Evolutionary conservation across 2,113 vertebrate genomes (phyloP).

Genomic region (Atractosteus spatula): DNA sequence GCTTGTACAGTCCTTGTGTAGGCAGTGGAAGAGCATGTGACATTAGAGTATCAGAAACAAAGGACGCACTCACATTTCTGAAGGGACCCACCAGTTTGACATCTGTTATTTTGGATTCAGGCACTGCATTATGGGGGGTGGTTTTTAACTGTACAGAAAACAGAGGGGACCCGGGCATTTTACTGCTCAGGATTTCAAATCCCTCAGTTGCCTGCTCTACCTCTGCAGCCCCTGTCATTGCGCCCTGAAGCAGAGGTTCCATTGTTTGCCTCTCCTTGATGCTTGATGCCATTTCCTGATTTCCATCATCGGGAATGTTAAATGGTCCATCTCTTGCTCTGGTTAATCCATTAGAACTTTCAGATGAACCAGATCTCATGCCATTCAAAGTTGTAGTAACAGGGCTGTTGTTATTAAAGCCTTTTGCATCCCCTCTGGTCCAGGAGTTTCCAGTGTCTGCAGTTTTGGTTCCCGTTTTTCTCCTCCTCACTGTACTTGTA

Average conservation of each 20-base stretch:
- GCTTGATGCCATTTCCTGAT: not conserved
- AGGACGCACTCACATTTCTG: not conserved
- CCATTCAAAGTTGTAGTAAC: not conserved
- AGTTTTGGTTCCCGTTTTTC: not conserved
- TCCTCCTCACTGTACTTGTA: not conserved
- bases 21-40: not conserved
- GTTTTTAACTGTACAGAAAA: not conserved
- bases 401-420: not conserved
- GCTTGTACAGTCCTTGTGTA: not conserved
- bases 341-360: not conserved
- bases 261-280: not conserved
- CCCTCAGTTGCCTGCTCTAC: not conserved
- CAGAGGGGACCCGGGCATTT: not conserved
- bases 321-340: conserved; percentile 1
- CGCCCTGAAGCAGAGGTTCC: not conserved
- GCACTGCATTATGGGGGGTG: not conserved
- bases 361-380: not conserved
- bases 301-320: not conserved
- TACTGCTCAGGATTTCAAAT: not conserved
- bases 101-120: not conserved
- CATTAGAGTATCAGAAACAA: not conserved
- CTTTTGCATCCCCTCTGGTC: not conserved
- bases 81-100: not conserved
- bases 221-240: not conserved
- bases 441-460: not conserved